Conservation (phyloP, 2,797 vertebrate species). For the Sarcoramphus papa region DNA sequence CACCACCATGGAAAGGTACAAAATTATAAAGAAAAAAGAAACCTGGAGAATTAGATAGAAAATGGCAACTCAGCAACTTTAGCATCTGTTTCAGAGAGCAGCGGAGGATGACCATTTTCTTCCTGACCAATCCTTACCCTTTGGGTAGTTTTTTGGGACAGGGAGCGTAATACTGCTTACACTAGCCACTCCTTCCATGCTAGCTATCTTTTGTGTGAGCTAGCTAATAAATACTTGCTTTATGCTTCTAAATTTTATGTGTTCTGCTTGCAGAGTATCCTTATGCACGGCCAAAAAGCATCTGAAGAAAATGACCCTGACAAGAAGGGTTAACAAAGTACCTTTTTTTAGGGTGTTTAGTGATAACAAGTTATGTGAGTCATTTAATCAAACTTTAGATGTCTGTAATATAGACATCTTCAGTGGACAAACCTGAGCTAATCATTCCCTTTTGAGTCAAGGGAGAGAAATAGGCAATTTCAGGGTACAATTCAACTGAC, state of each 20-base stretch:
- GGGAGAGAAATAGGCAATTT: not conserved
- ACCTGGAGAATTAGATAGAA: not conserved
- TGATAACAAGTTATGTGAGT: not conserved
- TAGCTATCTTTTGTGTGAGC: not conserved
- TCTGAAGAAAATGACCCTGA: not conserved
- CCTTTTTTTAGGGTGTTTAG: not conserved
- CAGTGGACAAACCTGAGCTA: not conserved
- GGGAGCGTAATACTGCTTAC: not conserved
- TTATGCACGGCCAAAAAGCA: not conserved
- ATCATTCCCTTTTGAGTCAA: not conserved
- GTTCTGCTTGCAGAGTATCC: not conserved
- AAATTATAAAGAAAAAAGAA: not conserved
- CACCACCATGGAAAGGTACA: not conserved
- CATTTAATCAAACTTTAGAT: not conserved
- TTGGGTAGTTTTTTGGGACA: not conserved
- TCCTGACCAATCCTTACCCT: not conserved
- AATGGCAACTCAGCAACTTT: not conserved
- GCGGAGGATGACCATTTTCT: not conserved
- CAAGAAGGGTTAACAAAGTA: not conserved
- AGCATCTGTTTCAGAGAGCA: not conserved
- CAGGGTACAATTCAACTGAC: not conserved
- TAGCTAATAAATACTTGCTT: not conserved
- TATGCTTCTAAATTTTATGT: rapidly evolving
- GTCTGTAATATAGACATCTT: not conserved
- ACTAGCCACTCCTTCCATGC: not conserved